These are phyloP conservation scores for Manacus vitellinus DNA, from an alignment of 2,113 vertebrate genomes.

Conservation along the genomic window DNA sequence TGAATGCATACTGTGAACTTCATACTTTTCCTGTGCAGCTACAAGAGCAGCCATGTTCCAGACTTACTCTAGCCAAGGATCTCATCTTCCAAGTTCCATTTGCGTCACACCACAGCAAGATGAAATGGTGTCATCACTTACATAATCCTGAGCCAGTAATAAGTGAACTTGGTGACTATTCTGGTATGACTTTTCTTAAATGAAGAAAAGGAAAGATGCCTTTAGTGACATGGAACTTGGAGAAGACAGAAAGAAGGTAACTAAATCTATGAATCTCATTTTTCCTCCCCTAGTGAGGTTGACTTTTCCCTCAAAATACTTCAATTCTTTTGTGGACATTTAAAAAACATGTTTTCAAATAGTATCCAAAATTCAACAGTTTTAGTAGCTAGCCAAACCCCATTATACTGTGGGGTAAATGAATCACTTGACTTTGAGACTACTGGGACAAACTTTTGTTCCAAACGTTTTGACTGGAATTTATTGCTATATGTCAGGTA, in stretches of 20 bases:
- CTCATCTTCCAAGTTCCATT: not conserved
- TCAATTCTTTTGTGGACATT: not conserved
- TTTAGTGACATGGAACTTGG: not conserved
- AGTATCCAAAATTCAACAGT: not conserved
- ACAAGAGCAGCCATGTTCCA: not conserved
- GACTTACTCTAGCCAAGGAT: not conserved
- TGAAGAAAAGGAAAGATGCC: not conserved
- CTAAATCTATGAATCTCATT: not conserved
- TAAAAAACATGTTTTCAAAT: not conserved
- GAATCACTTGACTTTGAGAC: not conserved
- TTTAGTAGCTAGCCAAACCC: not conserved
- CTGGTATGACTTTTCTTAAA: not conserved
- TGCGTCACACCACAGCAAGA: not conserved
- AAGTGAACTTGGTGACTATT: not conserved
- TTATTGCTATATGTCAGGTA: not conserved
- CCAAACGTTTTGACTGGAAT: not conserved
- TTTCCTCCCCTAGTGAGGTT: not conserved
- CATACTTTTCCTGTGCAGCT: fast-evolving
- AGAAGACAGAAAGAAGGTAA: not conserved
- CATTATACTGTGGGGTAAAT: not conserved
- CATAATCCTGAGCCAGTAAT: not conserved
- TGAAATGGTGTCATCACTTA: not conserved
- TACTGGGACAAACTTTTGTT: not conserved
- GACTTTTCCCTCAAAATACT: not conserved
- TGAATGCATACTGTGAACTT: not conserved